phyloP scores from a whole-genome alignment of 1,140 invertebrate species.

The Brachionus calyciflorus region DNA sequence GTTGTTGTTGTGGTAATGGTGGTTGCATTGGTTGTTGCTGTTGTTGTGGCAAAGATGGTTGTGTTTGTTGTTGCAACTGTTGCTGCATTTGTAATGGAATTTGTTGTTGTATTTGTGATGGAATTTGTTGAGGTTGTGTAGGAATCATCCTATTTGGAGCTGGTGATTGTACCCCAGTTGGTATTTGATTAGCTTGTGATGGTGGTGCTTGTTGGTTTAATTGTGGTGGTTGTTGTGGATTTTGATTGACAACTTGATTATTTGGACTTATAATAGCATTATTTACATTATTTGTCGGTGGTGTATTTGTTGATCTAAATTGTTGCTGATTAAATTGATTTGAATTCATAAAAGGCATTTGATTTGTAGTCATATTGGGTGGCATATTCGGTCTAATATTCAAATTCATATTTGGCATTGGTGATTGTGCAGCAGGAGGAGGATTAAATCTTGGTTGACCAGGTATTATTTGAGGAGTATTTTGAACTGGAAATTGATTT shows the following conservation, averaged over 20 bases:
- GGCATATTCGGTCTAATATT: not conserved
- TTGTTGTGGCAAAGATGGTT: too few relatives aligned
- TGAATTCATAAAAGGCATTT: not conserved
- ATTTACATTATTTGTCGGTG: not conserved
- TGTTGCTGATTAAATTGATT: slow-evolving; percentile 18
- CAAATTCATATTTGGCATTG: too few relatives aligned
- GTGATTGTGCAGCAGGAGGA: not conserved
- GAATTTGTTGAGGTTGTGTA: too few relatives aligned
- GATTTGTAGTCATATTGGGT: not conserved
- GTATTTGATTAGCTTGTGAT: too few relatives aligned
- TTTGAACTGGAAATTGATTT: too few relatives aligned
- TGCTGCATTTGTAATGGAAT: too few relatives aligned
- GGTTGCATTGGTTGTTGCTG: too few relatives aligned
- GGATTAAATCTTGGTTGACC: not conserved
- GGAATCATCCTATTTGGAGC: too few relatives aligned
- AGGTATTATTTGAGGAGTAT: not conserved
- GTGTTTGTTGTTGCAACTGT: too few relatives aligned
- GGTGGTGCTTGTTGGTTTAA: not conserved
- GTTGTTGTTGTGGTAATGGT: too few relatives aligned
- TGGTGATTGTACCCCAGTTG: too few relatives aligned
- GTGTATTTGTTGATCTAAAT: slow-evolving; percentile 23
- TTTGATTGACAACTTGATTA: not conserved
- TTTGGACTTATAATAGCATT: slow-evolving; percentile 5
- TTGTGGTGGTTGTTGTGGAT: not conserved
- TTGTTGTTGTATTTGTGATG: too few relatives aligned